phyloP scores from a whole-genome alignment of 2,888 invertebrate genomes.

The Alentia gelatinosa region DNA sequence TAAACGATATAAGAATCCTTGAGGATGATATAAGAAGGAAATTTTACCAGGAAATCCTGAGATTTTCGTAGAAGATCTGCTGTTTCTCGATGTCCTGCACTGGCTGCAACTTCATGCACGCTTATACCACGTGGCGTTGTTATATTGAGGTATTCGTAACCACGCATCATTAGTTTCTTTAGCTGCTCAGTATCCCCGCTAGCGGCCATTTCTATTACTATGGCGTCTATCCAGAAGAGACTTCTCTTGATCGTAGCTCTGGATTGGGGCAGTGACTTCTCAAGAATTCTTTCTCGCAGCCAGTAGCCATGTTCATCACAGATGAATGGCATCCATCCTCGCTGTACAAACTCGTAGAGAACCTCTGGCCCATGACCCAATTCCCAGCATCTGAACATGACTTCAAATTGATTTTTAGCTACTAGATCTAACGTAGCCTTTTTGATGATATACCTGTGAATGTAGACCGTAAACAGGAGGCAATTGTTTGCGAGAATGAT shows the following conservation, averaged over 20 bases:
- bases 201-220: background rate
- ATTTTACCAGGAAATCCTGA: background rate
- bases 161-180: background rate
- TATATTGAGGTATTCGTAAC: background rate
- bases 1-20: too few species aligned
- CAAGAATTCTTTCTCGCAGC: background rate
- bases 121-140: background rate
- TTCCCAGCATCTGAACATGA: background rate
- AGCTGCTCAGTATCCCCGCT: background rate
- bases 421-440: background rate
- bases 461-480: too few species aligned
- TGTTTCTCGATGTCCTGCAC: background rate
- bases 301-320: background rate
- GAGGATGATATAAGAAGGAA: too few species aligned
- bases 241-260: background rate
- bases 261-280: background rate
- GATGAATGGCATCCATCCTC: background rate
- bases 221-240: background rate
- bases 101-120: background rate
- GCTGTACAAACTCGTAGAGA: background rate
- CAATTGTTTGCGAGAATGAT: too few species aligned
- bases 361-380: conserved; percentile 25
- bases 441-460: background rate
- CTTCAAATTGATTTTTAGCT: background rate
- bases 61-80: background rate